phyloP scores from a whole-genome alignment of 2,113 vertebrate genomes.

The Stercorarius parasiticus region DNA sequence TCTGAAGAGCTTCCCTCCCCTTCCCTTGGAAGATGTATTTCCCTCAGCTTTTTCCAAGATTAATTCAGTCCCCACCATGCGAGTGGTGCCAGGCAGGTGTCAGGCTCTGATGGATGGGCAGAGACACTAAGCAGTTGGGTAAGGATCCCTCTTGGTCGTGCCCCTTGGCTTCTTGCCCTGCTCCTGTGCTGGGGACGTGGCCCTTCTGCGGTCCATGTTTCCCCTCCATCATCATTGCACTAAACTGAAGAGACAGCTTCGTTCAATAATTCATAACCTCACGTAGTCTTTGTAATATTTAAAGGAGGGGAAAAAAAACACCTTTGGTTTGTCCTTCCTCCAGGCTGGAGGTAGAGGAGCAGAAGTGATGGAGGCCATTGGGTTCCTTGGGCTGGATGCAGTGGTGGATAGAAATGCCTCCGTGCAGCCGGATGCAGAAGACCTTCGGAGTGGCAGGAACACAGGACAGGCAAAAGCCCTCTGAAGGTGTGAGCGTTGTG shows the following conservation, averaged over 20 bases:
- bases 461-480: background rate
- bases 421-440: background rate
- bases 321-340: background rate
- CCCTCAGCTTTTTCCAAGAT: background rate
- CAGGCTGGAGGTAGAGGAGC: background rate
- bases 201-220: background rate
- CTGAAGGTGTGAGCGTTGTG: accelerated
- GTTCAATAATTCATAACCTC: constrained; percentile 6
- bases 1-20: background rate
- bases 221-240: background rate
- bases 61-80: accelerated
- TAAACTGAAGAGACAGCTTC: background rate
- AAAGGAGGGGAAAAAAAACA: background rate
- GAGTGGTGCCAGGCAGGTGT: background rate
- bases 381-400: background rate
- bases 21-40: background rate
- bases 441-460: background rate
- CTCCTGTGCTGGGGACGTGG: accelerated
- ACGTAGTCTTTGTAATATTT: background rate
- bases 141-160: background rate
- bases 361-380: background rate
- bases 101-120: background rate
- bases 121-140: background rate
- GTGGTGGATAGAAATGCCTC: background rate
- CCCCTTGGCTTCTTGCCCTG: background rate